phyloP scores from a whole-genome alignment of 1,140 invertebrate species.

The Drosophila leontia region DNA sequence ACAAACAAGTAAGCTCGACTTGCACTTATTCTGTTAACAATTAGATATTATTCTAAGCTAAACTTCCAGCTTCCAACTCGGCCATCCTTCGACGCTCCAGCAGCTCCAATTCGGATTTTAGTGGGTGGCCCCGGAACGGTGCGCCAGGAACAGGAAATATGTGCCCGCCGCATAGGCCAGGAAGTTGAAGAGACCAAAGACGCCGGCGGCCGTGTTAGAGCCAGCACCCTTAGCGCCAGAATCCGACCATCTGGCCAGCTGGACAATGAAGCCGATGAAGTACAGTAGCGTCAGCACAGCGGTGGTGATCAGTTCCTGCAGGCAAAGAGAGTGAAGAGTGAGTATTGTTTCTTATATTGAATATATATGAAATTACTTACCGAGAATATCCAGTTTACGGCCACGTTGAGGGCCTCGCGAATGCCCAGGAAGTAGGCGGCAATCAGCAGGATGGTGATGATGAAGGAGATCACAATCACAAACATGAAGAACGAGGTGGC shows the following conservation, averaged over 20 bases:
- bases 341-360: too few species aligned
- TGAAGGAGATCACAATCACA: conserved; percentile 92
- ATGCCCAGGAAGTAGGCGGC: conserved; percentile 92
- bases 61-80: not conserved
- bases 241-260: conserved; percentile 88
- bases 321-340: not conserved
- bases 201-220: conserved; percentile 90
- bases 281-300: conserved; percentile 90
- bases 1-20: conserved; percentile 30
- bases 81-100: not conserved
- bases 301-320: conserved; percentile 92
- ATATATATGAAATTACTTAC: conserved; percentile 86
- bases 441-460: conserved; percentile 92
- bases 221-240: conserved; percentile 75
- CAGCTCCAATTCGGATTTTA: conserved; percentile 24
- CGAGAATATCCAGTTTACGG: conserved; percentile 93
- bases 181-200: conserved; percentile 93
- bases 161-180: conserved; percentile 90
- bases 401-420: conserved; percentile 90
- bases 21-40: conserved; percentile 60
- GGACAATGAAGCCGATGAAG: conserved; percentile 91
- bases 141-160: conserved; percentile 91
- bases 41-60: conserved; percentile 56
- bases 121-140: conserved; percentile 87
- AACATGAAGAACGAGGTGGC: conserved; percentile 93